Conservation (phyloP, 2,113 vertebrate genomes). For the Sylvietta virens region DNA sequence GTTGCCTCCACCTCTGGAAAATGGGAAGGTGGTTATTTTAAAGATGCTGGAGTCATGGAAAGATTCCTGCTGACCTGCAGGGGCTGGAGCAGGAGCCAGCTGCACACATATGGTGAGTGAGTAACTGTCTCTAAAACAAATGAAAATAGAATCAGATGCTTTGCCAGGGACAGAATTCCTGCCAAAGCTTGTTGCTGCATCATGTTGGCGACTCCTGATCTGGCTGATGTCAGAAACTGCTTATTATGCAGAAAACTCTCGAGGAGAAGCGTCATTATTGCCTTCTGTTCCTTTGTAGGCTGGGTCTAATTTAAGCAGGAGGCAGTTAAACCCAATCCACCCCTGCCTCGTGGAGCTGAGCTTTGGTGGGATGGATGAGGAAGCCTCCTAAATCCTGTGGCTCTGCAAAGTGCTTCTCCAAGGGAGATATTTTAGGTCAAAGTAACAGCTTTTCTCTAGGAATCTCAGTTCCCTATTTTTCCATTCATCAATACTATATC, state of each 20-base stretch:
- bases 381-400: not conserved
- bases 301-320: not conserved
- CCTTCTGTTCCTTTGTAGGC: conserved; percentile 25
- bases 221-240: conserved; percentile 43
- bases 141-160: not conserved
- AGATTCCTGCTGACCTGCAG: not conserved
- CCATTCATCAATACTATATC: fast-evolving
- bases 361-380: not conserved
- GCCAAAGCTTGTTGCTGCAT: conserved; percentile 59
- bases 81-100: conserved; percentile 24
- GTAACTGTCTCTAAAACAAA: conserved; percentile 55
- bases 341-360: not conserved
- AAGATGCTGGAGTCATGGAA: not conserved
- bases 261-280: not conserved
- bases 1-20: not conserved
- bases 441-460: not conserved
- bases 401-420: not conserved
- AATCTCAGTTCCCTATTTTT: not conserved
- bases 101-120: conserved; percentile 33
- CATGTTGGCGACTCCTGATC: not conserved
- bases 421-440: not conserved
- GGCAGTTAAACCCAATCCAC: not conserved
- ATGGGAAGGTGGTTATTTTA: not conserved
- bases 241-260: conserved; percentile 20
- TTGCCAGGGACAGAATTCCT: conserved; percentile 45